phyloP scores from a whole-genome alignment of 2,113 vertebrate genomes.

The Sphaerodactylus townsendi region DNA sequence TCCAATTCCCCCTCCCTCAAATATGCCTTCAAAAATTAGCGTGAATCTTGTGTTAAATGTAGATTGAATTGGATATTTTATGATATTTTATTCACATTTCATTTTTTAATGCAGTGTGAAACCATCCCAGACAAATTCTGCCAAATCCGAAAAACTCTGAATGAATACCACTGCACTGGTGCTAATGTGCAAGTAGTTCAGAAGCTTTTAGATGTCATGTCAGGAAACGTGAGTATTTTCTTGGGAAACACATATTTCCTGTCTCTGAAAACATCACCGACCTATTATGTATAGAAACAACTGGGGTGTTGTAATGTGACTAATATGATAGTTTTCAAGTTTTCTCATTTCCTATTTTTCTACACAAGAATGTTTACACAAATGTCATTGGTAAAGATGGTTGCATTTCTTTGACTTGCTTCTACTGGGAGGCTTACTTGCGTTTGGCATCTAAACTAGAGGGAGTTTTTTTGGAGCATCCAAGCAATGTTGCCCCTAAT shows the following conservation, averaged over 20 bases:
- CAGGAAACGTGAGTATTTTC: neutral
- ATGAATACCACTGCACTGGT: accelerated
- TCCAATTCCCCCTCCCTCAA: too few relatives aligned
- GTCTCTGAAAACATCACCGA: neutral
- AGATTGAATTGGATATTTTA: too few relatives aligned
- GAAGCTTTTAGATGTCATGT: neutral
- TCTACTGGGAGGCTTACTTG: too few relatives aligned
- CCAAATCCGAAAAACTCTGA: neutral
- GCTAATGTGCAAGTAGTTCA: neutral
- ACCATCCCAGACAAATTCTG: neutral
- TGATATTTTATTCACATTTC: neutral
- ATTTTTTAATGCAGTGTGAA: neutral
- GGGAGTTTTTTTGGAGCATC: too few relatives aligned
- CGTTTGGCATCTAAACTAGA: too few relatives aligned
- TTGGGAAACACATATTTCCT: neutral
- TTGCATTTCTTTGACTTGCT: neutral
- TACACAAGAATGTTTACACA: neutral
- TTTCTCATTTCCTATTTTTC: neutral
- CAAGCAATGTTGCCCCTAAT: neutral
- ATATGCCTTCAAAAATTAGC: too few relatives aligned
- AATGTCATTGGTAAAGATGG: neutral
- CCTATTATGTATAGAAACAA: neutral
- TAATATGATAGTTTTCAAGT: too few relatives aligned
- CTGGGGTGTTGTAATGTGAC: too few relatives aligned
- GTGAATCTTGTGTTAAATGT: neutral